A percentile compares a stretch with the other conserved stretches of the same genome.
Evolutionary conservation across 2,797 vertebrate genomes (phyloP).

Genomic region (Tapirus indicus): DNA sequence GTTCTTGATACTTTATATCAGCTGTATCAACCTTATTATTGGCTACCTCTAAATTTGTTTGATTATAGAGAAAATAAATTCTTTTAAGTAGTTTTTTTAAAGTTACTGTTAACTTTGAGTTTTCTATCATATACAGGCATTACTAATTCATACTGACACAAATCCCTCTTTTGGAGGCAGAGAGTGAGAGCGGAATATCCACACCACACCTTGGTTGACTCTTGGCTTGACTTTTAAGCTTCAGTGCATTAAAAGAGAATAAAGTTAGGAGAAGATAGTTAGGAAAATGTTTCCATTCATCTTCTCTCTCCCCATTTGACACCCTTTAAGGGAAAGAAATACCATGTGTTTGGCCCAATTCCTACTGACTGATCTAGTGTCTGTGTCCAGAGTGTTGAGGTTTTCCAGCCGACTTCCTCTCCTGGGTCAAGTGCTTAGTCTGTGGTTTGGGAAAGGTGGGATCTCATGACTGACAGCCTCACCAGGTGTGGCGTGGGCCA

Average conservation of each 20-base stretch:
- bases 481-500: no score
- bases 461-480: accelerated
- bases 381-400: no score
- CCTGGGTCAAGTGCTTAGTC: no score
- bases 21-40: no score
- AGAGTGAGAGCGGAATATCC: accelerated
- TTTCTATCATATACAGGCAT: neutral
- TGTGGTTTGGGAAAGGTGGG: neutral
- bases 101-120: neutral
- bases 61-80: neutral
- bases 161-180: neutral
- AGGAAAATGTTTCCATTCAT: neutral
- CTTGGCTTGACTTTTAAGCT: neutral
- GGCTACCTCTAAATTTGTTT: neutral
- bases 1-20: neutral
- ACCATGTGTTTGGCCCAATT: no score
- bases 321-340: neutral
- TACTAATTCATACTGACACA: neutral
- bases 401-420: no score
- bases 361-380: no score
- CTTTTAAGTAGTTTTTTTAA: neutral
- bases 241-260: neutral
- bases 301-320: neutral
- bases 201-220: neutral
- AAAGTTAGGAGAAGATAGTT: neutral